These are phyloP conservation scores for Drosophila miranda DNA, from an alignment of 1,140 invertebrate genomes.

Conservation along the genomic window DNA sequence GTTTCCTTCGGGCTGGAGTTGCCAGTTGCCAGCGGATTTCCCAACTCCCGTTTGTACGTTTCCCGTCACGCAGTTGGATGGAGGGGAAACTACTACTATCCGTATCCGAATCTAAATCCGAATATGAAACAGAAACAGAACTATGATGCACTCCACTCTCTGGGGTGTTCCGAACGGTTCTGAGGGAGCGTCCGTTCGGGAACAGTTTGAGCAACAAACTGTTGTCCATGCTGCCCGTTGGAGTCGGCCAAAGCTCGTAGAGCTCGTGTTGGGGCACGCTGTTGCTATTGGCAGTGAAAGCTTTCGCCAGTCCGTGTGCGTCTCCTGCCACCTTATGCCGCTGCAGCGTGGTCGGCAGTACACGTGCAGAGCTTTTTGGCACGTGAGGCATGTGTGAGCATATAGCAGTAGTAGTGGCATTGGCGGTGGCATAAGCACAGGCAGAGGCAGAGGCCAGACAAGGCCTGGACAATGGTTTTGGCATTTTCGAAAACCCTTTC, in stretches of 20 bases:
- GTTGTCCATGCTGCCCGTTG: conserved; percentile 50
- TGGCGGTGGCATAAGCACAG: neutral
- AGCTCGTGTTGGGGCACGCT: conserved; percentile 64
- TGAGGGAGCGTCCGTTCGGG: conserved; percentile 61
- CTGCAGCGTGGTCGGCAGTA: conserved; percentile 32
- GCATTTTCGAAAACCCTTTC: conserved; percentile 41
- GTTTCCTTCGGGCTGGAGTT: conserved; percentile 13
- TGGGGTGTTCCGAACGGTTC: conserved; percentile 23
- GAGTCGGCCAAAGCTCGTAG: conserved; percentile 63
- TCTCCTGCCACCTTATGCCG: neutral
- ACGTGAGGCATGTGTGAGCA: conserved; percentile 38
- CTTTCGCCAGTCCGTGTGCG: conserved; percentile 7
- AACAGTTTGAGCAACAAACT: conserved; percentile 74
- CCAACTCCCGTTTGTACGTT: conserved; percentile 10
- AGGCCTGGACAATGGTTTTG: conserved; percentile 38
- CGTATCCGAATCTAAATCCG: conserved; percentile 34
- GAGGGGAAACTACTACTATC: conserved; percentile 21
- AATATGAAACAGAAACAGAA: conserved; percentile 7
- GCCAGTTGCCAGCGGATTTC: neutral
- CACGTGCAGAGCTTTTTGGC: conserved; percentile 68
- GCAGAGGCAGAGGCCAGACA: conserved; percentile 22
- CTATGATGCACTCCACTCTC: conserved; percentile 2
- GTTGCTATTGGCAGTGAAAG: conserved; percentile 60
- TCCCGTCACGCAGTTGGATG: neutral
- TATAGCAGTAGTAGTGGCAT: no score